Percentiles rank a stretch among this genome's conserved stretches.
Evolutionary conservation across 2,113 vertebrate genomes (phyloP).

Genomic region (Gyps fulvus): DNA sequence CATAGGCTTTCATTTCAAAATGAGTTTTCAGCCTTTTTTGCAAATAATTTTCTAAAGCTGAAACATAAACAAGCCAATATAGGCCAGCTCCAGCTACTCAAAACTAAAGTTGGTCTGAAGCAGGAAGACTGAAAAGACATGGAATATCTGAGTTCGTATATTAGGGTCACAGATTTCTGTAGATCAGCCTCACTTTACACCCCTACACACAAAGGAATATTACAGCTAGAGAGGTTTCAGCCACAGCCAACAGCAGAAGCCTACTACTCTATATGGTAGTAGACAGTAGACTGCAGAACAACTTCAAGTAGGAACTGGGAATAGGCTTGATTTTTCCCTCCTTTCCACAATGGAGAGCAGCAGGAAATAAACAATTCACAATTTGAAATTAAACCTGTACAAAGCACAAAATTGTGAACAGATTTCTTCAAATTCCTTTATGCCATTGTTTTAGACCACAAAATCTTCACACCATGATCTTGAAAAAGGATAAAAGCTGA

Average conservation of each 20-base stretch:
- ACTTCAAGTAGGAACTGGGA: neutral
- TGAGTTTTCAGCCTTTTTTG: neutral
- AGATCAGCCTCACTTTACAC: neutral
- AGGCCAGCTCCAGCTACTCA: neutral
- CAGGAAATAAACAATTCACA: neutral
- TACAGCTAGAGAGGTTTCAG: neutral
- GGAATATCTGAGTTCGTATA: neutral
- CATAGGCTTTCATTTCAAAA: neutral
- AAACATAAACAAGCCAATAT: neutral
- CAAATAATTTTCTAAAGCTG: neutral
- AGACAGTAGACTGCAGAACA: neutral
- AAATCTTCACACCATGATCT: neutral
- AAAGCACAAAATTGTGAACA: neutral
- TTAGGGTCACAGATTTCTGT: neutral
- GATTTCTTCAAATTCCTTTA: neutral
- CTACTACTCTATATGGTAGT: neutral
- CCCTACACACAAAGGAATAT: neutral
- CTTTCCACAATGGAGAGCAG: neutral
- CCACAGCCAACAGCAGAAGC: neutral
- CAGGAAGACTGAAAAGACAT: neutral
- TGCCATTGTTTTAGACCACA: neutral
- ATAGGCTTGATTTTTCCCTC: neutral
- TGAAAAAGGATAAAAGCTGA: neutral
- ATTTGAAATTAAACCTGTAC: neutral
- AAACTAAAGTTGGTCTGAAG: neutral